phyloP scores from a whole-genome alignment of 1,140 invertebrate genomes.

The Listronotus bonariensis region DNA sequence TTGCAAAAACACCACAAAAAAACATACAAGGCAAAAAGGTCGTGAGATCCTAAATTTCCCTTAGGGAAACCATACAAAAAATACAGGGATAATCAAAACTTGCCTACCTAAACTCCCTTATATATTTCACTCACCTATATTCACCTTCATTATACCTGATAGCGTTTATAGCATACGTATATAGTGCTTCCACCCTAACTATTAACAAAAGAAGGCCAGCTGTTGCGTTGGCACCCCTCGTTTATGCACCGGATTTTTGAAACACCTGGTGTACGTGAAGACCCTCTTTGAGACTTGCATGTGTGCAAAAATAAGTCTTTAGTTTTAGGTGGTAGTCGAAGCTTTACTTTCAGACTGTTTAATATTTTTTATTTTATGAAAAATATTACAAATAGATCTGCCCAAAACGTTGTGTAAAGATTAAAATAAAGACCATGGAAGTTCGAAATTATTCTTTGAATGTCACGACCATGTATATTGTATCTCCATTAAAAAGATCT shows the following conservation, averaged over 20 bases:
- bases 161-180: background rate
- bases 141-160: conserved; percentile 18
- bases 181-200: conserved; percentile 28
- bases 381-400: too few relatives aligned
- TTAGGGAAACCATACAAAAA: background rate
- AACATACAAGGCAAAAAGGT: conserved; percentile 13
- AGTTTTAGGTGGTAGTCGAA: background rate
- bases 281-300: conserved; percentile 9
- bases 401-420: too few relatives aligned
- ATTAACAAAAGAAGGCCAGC: conserved; percentile 25
- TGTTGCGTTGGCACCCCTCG: conserved; percentile 29
- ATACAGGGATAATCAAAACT: conserved; percentile 5
- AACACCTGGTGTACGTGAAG: conserved; percentile 28
- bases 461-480: too few relatives aligned
- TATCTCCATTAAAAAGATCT: too few relatives aligned
- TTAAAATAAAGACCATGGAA: too few relatives aligned
- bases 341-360: too few relatives aligned
- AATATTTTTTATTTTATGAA: too few relatives aligned
- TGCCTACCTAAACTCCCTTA: conserved; percentile 4
- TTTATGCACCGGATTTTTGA: conserved; percentile 23
- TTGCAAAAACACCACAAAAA: conserved; percentile 11
- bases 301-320: conserved; percentile 25
- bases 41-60: conserved; percentile 6
- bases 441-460: too few relatives aligned
- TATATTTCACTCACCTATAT: conserved; percentile 9